Base-by-base conservation (phyloP, 1,140 invertebrate species). In the Bombus sylvicola region DNA sequence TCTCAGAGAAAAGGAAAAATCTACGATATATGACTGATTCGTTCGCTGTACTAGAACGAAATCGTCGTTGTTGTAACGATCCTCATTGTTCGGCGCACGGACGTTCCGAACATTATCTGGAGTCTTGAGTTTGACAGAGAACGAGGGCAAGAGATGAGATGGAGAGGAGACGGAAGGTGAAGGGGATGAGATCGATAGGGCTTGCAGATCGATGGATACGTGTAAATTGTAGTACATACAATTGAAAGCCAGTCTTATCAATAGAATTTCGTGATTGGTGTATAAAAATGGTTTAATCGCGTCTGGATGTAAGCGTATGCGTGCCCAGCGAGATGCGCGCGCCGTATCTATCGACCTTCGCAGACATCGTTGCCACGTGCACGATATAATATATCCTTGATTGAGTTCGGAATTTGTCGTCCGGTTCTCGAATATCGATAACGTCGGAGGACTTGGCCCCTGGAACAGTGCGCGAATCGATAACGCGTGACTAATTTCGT, bases 311-410 rank as follows among this genome's bases (percentile, higher is more conserved):
- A 74, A 69, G 18, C 1, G 39, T 75, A 71, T 62, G 39, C 66
- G 28, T 79, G 53, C 41, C 68, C 83, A 34, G 74, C 15, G 39
- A 15, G 74, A 69, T 85, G 83, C 83, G 83, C 83, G 83, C 83
- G 83, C 76, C 83, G 66, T 62, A 78, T 85, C 68, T 80, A 85
- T 85, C 83, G 83, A 85, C 75, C 76, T 85, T 85, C 53, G 76
- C 28, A 37, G 41, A 59, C 81, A 18, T 69, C 43, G 66, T 85
- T 85, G 83, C 76, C 76, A 84, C 83, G 76, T 85, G 83, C 68
- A 28, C 68, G 83, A 85, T 53, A 68, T 41, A 72, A 85, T 80
- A 78, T 68, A 59, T 79, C 74, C 53, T 28, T 39, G n/a, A 47
- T 69, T 68, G 53, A 39, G 12, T 78, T 84, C 12, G n/a, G 28